Evolutionary conservation across 2,113 vertebrate genomes (phyloP).

Genomic region (Cephalophus harveyi): DNA sequence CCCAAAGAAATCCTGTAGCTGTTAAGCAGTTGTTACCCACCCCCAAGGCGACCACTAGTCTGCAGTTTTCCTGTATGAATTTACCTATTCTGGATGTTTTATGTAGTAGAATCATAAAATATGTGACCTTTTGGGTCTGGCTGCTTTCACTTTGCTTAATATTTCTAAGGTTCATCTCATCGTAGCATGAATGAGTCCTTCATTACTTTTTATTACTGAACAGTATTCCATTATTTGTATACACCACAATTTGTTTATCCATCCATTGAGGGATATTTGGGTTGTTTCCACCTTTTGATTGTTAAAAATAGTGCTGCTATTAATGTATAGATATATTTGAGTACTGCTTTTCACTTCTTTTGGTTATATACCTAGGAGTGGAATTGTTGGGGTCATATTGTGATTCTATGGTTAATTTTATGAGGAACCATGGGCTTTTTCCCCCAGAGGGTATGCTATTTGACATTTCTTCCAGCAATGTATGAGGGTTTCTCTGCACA

Average conservation of each 20-base stretch:
- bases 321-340: neutral
- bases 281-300: neutral
- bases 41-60: neutral
- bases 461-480: neutral
- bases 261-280: neutral
- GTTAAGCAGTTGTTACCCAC: neutral
- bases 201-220: neutral
- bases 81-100: neutral
- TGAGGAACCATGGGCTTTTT: neutral
- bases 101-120: neutral
- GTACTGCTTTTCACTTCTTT: constrained; percentile 1
- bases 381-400: neutral
- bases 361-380: neutral
- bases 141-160: neutral
- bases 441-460: neutral
- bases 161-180: neutral
- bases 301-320: neutral
- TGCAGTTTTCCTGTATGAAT: neutral
- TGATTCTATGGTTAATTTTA: neutral
- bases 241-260: neutral
- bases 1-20: neutral
- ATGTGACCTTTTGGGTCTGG: neutral
- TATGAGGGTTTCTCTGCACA: neutral
- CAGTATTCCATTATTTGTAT: neutral
- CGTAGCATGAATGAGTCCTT: neutral